A percentile compares a stretch with the other conserved stretches of the same genome.
Evolutionary conservation across 2,888 invertebrate species (phyloP).

Genomic region (Diadegma fenestrale): DNA sequence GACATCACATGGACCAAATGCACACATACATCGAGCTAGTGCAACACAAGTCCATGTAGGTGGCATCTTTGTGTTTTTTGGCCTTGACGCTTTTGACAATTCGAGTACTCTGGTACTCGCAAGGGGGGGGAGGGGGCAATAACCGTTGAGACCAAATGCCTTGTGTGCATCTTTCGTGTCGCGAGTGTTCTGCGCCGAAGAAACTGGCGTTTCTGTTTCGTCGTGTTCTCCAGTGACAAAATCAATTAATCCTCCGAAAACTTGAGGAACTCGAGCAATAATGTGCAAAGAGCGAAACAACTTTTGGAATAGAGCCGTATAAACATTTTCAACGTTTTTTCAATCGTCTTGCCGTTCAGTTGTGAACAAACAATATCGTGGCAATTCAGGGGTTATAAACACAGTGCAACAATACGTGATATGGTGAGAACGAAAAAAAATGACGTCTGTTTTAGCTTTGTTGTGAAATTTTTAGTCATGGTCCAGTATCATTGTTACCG

Average conservation of each 20-base stretch:
- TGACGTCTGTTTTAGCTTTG: background rate
- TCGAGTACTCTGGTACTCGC: background rate
- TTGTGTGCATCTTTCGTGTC: background rate
- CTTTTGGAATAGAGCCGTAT: background rate
- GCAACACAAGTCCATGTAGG: background rate
- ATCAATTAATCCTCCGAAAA: background rate
- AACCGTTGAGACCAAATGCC: background rate
- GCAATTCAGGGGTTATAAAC: conserved; percentile 42
- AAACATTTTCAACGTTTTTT: background rate
- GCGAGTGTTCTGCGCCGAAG: background rate
- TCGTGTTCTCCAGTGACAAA: conserved; percentile 3
- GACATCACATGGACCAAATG: background rate
- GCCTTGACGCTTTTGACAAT: conserved; percentile 35
- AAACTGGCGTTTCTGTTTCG: conserved; percentile 8
- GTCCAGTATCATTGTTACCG: background rate
- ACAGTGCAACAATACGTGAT: conserved; percentile 34
- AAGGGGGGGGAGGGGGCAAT: background rate
- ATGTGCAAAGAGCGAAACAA: background rate
- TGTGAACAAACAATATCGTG: conserved; percentile 6
- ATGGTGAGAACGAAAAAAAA: conserved; percentile 46
- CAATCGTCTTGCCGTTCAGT: background rate
- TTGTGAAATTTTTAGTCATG: background rate
- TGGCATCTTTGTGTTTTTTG: conserved; percentile 4
- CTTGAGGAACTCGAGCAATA: background rate
- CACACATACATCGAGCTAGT: background rate